Evolutionary conservation across 2,888 invertebrate species (phyloP).

Genomic region (Hermaeophaga mercurialis): DNA sequence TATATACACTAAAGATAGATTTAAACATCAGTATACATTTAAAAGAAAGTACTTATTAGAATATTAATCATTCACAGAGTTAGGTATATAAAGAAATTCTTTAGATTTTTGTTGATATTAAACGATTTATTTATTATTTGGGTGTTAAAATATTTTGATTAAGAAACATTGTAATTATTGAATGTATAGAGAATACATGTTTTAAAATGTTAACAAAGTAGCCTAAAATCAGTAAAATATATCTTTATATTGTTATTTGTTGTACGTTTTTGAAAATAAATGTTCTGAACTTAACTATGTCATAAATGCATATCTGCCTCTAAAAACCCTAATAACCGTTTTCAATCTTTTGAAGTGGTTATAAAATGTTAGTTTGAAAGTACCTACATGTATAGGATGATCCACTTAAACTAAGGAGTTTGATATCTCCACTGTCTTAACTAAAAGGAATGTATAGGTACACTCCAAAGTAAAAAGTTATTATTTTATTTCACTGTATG

Average conservation of each 20-base stretch:
- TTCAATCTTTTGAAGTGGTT: too few species aligned
- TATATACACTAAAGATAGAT: background rate
- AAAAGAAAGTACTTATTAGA: background rate
- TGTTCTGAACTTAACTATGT: constrained; percentile 29
- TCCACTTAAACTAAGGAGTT: too few species aligned
- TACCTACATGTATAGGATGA: too few species aligned
- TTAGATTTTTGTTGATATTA: constrained; percentile 14
- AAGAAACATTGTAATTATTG: constrained; percentile 18
- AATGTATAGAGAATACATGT: constrained; percentile 33
- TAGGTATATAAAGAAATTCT: background rate
- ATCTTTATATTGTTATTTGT: constrained; percentile 40
- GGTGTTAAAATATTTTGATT: constrained; percentile 24
- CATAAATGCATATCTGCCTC: too few species aligned
- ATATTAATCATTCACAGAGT: background rate
- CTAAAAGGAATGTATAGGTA: too few species aligned
- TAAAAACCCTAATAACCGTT: too few species aligned
- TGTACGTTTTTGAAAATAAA: constrained; percentile 40
- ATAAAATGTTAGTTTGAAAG: too few species aligned
- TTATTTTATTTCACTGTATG: too few species aligned
- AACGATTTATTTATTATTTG: constrained; percentile 24
- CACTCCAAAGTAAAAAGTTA: too few species aligned
- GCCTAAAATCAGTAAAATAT: constrained; percentile 34
- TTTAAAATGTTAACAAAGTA: constrained; percentile 28
- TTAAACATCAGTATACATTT: background rate
- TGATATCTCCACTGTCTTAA: too few species aligned